Conservation (phyloP, 2,888 invertebrate species). For the Eupithecia inturbata region DNA sequence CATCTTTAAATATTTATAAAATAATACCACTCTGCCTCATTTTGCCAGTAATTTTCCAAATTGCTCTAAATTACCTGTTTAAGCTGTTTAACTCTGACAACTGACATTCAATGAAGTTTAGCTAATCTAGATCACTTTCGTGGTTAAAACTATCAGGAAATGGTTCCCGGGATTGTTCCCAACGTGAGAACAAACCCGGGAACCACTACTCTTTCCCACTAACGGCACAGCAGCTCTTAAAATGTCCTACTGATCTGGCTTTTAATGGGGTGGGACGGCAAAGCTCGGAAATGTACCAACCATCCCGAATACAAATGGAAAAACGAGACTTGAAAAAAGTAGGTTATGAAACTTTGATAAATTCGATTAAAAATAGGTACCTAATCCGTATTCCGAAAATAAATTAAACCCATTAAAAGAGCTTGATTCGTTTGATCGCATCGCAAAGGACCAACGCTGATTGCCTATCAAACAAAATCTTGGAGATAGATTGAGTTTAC, state of each 20-base stretch:
- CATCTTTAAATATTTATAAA: slow-evolving; percentile 31
- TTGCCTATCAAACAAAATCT: slow-evolving; percentile 17
- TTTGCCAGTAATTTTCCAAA: slow-evolving; percentile 31
- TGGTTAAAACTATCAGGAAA: background rate
- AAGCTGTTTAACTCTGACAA: slow-evolving; percentile 27
- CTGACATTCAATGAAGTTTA: slow-evolving; percentile 17
- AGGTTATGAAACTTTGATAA: background rate
- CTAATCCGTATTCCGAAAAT: background rate
- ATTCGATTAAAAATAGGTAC: background rate
- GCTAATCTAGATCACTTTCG: background rate
- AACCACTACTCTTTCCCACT: no score
- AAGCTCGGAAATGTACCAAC: background rate
- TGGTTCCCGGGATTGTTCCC: background rate
- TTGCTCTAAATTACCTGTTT: slow-evolving; percentile 31
- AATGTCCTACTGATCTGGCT: background rate
- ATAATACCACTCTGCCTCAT: slow-evolving; percentile 19
- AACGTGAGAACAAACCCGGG: no score
- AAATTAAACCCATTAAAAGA: background rate
- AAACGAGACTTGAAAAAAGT: background rate
- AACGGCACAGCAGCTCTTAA: background rate
- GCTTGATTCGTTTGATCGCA: slow-evolving; percentile 7
- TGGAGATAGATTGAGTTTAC: slow-evolving; percentile 10
- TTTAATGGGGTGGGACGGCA: background rate
- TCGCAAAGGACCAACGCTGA: slow-evolving; percentile 6
- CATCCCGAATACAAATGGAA: background rate